Conservation (phyloP, 2,888 invertebrate genomes). For the Embidobia sp. region DNA sequence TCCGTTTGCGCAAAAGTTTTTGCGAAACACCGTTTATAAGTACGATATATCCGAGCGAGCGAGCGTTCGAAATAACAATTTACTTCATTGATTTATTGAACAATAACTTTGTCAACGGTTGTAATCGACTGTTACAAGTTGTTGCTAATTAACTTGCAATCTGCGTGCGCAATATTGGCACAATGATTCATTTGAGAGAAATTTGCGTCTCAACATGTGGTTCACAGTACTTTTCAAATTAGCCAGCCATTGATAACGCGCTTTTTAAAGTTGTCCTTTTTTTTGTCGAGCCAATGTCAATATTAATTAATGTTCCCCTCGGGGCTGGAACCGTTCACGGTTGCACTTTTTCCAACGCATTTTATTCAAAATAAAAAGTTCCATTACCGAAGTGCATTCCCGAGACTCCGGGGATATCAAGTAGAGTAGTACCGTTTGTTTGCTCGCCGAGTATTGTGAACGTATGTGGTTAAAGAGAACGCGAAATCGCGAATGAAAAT, state of each 20-base stretch:
- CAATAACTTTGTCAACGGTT: too few species aligned
- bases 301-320: constrained; percentile 73
- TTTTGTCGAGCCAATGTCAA: constrained; percentile 73
- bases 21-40: too few species aligned
- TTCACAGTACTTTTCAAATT: constrained; percentile 28
- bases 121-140: too few species aligned
- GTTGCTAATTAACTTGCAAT: too few species aligned
- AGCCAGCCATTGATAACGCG: constrained; percentile 2
- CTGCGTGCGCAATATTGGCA: too few species aligned
- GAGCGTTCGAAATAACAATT: too few species aligned
- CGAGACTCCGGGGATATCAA: constrained; percentile 78
- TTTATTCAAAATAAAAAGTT: constrained; percentile 65
- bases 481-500: constrained; percentile 29
- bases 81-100: background rate
- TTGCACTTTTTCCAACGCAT: constrained; percentile 46
- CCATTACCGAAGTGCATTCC: constrained; percentile 68
- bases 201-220: too few species aligned
- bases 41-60: too few species aligned
- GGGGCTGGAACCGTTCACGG: constrained; percentile 34
- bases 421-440: constrained; percentile 73
- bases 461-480: constrained; percentile 39
- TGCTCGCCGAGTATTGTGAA: constrained; percentile 38
- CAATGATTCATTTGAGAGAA: too few species aligned
- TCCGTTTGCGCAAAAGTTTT: constrained; percentile 1
- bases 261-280: constrained; percentile 21